Evolutionary conservation across 1,140 invertebrate genomes (phyloP).

Genomic region (Caenorhabditis brenneri): DNA sequence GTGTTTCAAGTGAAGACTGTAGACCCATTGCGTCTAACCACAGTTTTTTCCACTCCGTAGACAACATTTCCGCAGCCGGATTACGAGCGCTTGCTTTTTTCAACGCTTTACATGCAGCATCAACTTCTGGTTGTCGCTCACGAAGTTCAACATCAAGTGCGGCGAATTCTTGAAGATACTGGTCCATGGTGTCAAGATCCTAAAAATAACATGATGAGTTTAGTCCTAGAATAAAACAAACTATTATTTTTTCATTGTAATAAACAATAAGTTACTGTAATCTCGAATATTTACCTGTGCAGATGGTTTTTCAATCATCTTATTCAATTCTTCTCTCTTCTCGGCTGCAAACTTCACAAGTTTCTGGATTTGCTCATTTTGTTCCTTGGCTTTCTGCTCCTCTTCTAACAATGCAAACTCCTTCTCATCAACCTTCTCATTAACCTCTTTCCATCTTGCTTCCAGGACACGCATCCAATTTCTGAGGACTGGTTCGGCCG

Average conservation of each 20-base stretch:
- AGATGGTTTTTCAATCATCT: slow-evolving; percentile 22
- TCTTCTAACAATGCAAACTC: slow-evolving; percentile 47
- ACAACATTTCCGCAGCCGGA: slow-evolving; percentile 80
- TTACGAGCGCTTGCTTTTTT: slow-evolving; percentile 73
- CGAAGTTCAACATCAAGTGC: slow-evolving; percentile 66
- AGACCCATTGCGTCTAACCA: slow-evolving; percentile 96
- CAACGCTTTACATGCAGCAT: slow-evolving; percentile 57
- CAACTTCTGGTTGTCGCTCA: slow-evolving; percentile 65
- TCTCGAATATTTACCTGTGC: slow-evolving; percentile 3
- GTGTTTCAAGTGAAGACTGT: slow-evolving; percentile 87
- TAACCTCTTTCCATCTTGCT: slow-evolving; percentile 51
- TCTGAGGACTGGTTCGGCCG: slow-evolving; percentile 40
- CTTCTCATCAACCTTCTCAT: slow-evolving; percentile 34
- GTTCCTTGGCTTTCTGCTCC: slow-evolving; percentile 39
- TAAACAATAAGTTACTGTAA: no score
- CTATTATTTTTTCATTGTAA: no score
- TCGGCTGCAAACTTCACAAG: slow-evolving; percentile 31
- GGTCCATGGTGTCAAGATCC: slow-evolving; percentile 48
- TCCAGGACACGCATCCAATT: slow-evolving; percentile 50
- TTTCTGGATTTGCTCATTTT: slow-evolving; percentile 18
- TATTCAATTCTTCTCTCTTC: slow-evolving; percentile 48
- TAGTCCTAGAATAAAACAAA: no score
- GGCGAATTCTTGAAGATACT: slow-evolving; percentile 79
- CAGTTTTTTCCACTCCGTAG: slow-evolving; percentile 94
- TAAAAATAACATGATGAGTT: not conserved